Base-by-base conservation (phyloP, 2,797 vertebrate genomes). In the Mormyrops boulengeri region DNA sequence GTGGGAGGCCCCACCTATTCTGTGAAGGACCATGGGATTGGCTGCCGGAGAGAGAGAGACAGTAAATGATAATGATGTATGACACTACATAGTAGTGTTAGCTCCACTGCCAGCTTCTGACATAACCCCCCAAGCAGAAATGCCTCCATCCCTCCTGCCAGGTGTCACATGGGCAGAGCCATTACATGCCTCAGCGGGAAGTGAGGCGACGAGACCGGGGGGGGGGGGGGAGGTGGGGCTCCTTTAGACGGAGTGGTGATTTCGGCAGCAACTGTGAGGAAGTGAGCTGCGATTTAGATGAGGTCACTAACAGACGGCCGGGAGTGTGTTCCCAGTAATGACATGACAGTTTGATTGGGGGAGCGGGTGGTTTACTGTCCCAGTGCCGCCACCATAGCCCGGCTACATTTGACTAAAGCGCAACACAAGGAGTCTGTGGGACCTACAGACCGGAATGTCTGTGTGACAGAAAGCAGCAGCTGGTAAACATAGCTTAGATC, bases 71-170 rank as follows among this genome's bases (percentile, higher is more conserved):
- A 80, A 82, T 92, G 22, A 88, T 86, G 85, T 89, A 93, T 93
- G 92, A 93, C 95, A 94, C 96, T 96, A 96, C 96, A 96, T 94
- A 93, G 96, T 95, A 96, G 96, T 89, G 94, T 94, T 95, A 93
- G 91, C 91, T 91, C 93, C 94, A 91, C 93, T 90, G 85, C 89
- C 77, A 85, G 92, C 92, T 92, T 94, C 89, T 87, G 90, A 92
- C 90, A 90, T 91, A 91, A 88, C 92, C 90, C 90, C 94, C 90
- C 57, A 73, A 87, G 87, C 91, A 41, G 38, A 80, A 19, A 41
- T 80, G 41, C 17, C 41, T 80, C 41, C 38, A 80, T 80, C 7
- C 73, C 41, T 44, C 19, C 34, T 44, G 73, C 5, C 66, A 38
- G 66, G 66, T 73, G 30, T 73, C 66, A 38, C 66, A 14, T 38